Evolutionary conservation across 2,888 invertebrate genomes (phyloP), one percentile per base, ranked within the genome.

Genomic region (Drosophila ezoana): DNA sequence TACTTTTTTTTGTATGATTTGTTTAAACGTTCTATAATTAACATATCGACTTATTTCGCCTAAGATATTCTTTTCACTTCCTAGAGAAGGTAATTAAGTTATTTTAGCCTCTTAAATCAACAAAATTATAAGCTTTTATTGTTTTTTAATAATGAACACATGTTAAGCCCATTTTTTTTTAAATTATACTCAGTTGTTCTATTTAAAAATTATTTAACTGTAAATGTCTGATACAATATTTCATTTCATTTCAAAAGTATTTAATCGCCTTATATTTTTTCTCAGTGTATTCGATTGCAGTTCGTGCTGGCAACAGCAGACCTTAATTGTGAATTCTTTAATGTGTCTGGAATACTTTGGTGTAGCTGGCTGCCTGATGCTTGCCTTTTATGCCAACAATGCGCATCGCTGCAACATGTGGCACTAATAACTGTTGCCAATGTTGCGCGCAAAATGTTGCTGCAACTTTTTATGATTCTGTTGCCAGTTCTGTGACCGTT

Each of bases 321-420:
- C 23, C 41, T 13, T 66, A 62, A 72, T 66, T 72, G 51, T 45
- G 16, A 16, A 37, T 53, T 56, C 53, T 41, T 57, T 54, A 40
- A 44, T 70, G 41, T 45, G 56, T 28, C 20, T 65, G 62, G 20
- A 53, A 49, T 51, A 47, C 16, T 43, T 37, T 38, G 58, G 51
- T 41, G 68, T 38, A 61, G 48, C 33, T 14, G n/a, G 14, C 47
- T 33, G 37, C 8, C 10, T 20, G 32, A 8, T 41, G 18, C 11
- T 33, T 56, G 53, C 40, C 58, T 32, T 61, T 71, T 59, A 57
- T 44, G 66, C 54, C 64, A 58, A 61, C 73, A 78, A 66, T 68
- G 67, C 54, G 23, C 76, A 59, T 51, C 54, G 70, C 20, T 44
- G 68, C 76, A 85, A 85, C 76, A 85, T 76, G 68, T 79, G 80